Evolutionary conservation across 2,113 vertebrate species (phyloP).

Genomic region (Tamias sibiricus): DNA sequence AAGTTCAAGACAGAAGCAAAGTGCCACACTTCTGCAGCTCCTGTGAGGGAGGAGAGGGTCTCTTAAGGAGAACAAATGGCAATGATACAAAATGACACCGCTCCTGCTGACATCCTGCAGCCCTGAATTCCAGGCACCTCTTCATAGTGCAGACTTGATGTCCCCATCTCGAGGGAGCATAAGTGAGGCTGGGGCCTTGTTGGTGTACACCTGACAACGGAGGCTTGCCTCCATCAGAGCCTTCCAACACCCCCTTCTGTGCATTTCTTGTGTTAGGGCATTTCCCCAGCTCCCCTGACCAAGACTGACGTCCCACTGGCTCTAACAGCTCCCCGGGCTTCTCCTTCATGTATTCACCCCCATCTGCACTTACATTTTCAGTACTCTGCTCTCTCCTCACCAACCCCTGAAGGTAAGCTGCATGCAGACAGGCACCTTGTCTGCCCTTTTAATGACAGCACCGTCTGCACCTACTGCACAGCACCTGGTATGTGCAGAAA

Average conservation of each 20-base stretch:
- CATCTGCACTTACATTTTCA: background rate
- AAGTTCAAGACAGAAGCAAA: slow-evolving; percentile 80
- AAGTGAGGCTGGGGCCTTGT: background rate
- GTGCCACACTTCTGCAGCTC: slow-evolving; percentile 41
- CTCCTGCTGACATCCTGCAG: background rate
- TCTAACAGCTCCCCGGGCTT: background rate
- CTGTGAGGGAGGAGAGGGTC: background rate
- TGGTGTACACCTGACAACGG: background rate
- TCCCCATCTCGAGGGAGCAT: background rate
- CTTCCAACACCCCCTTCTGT: background rate
- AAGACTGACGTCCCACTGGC: background rate
- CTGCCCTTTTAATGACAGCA: background rate
- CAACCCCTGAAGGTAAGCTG: background rate
- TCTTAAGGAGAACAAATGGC: background rate
- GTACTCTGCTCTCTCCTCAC: background rate
- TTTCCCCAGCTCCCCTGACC: background rate
- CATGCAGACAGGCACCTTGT: background rate
- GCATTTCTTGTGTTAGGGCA: background rate
- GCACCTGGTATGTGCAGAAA: background rate
- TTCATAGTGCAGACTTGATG: background rate
- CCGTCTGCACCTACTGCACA: background rate
- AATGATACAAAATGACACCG: background rate
- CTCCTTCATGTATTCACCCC: background rate
- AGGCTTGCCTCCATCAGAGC: background rate
- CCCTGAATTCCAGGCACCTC: background rate